Base-by-base conservation (phyloP, 2,113 vertebrate genomes). In the Apaloderma vittatum region DNA sequence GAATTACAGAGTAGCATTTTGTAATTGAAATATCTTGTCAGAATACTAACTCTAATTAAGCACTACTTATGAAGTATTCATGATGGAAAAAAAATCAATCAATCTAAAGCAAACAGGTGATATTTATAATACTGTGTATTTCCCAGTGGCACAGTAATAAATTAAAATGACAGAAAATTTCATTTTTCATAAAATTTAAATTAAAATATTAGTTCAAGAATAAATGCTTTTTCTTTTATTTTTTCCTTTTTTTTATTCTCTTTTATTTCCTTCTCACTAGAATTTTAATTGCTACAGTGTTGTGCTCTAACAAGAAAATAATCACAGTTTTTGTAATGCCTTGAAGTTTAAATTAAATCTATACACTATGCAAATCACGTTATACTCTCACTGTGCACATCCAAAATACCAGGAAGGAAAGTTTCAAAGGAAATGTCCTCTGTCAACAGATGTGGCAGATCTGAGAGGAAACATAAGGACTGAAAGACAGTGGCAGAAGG, bases 211-310 rank as follows among this genome's bases (percentile, higher is more conserved):
- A 27, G 7, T 55, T 63, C 21, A 65, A 55, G 9, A 55, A 15
- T 3, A 5, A 32, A 4, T n/a, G 16, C 16, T 59, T 46, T 3
- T 1, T 11, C n/a, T n/a, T n/a, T n/a, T 34, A n/a, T 29, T 67
- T 82, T 77, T 24, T 29, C 11, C 22, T 54, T 23, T n/a, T 27
- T 2, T 75, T 54, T 68, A 4, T 67, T 54, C 9, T 34, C 5
- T 30, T 46, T 32, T 40, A 40, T 40, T 40, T 40, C 66, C 13
- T 45, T 54, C 7, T 32, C 20, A 58, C 3, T 13, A 81, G n/a
- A 73, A 86, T 70, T 86, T 82, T 74, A 71, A 36, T 65, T 86
- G 51, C 10, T 24, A 26, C 4, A 12, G 4, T 43, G 12, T 48
- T 71, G 75, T 83, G 15, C 24, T 15, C 5, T 2, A 68, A 73